Conservation (phyloP, 2,113 vertebrate species). For the Psammodynastes pulverulentus region DNA sequence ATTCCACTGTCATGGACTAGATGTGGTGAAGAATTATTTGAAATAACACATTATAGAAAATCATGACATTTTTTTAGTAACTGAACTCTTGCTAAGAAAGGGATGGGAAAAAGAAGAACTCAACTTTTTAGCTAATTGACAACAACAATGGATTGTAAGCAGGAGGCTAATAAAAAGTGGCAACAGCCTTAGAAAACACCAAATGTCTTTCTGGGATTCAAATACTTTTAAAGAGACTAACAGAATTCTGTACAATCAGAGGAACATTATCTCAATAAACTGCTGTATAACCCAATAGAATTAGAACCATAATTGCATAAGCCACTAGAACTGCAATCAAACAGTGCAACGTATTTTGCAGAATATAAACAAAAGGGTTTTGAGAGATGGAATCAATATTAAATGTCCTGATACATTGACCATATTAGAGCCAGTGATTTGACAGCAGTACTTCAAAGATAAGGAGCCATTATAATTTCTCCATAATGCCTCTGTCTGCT, state of each 20-base stretch:
- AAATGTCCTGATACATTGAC: not conserved
- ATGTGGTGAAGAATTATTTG: not conserved
- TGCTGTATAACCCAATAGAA: not conserved
- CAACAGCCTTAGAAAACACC: not conserved
- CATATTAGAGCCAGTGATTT: not conserved
- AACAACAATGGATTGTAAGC: not conserved
- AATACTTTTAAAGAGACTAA: not conserved
- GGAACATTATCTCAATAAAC: not conserved
- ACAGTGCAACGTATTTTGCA: not conserved
- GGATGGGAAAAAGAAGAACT: not conserved
- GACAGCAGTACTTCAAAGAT: not conserved
- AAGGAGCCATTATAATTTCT: not conserved
- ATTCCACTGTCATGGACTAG: not conserved
- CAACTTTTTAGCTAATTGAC: not conserved
- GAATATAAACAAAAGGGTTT: not conserved
- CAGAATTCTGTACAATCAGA: not conserved
- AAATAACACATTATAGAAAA: not conserved
- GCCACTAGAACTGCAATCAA: not conserved
- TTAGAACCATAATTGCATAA: not conserved
- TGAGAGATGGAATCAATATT: not conserved
- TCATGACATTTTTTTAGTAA: not conserved
- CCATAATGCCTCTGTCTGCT: not conserved
- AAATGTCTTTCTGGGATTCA: not conserved
- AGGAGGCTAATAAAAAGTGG: not conserved
- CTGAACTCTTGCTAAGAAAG: not conserved